Evolutionary conservation across 1,140 invertebrate genomes (phyloP).

Genomic region (Aphis gossypii): DNA sequence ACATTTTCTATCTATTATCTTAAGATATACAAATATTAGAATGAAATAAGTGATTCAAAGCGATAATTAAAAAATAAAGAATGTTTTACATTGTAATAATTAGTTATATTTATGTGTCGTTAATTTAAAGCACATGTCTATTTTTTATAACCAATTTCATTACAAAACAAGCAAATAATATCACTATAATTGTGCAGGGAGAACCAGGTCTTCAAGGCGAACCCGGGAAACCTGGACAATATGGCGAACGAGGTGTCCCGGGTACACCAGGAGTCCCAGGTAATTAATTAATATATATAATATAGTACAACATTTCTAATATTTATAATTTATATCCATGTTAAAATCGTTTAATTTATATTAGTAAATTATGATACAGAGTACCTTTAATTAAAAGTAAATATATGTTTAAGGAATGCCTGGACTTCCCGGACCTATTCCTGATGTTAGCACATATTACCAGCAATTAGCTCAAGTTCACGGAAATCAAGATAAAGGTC

Average conservation of each 20-base stretch:
- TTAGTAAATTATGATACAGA: background rate
- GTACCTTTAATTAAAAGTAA: background rate
- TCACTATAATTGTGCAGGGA: conserved; percentile 63
- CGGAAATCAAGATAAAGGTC: conserved; percentile 78
- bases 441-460: conserved; percentile 76
- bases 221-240: conserved; percentile 70
- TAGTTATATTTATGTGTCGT: background rate
- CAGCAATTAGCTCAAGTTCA: conserved; percentile 72
- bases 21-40: background rate
- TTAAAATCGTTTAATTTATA: background rate
- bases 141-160: background rate
- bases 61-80: background rate
- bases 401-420: conserved; percentile 63
- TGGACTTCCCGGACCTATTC: conserved; percentile 75
- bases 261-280: conserved; percentile 75
- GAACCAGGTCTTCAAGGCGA: conserved; percentile 69
- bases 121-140: background rate
- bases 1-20: background rate
- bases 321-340: background rate
- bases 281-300: conserved; percentile 59
- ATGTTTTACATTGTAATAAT: background rate
- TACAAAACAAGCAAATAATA: background rate
- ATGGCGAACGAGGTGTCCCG: conserved; percentile 70
- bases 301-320: background rate
- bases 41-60: background rate